These are phyloP conservation scores for Albula glossodonta DNA, from an alignment of 2,113 vertebrate species.

Conservation along the genomic window DNA sequence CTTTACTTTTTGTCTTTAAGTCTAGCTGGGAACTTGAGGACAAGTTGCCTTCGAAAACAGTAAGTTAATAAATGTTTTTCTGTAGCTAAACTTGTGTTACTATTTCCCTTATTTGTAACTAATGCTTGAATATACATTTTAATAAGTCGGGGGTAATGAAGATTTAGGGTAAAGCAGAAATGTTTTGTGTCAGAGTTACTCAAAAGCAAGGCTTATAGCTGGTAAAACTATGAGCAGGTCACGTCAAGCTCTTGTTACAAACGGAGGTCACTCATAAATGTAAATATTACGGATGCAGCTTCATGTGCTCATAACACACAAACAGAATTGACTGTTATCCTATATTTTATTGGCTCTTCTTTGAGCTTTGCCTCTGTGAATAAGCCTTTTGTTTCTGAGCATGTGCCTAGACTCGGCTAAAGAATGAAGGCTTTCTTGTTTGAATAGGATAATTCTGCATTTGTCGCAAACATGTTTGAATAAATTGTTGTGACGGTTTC, in stretches of 20 bases:
- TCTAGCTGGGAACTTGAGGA: constrained; percentile 35
- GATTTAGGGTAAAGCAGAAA: neutral
- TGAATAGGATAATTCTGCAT: constrained; percentile 45
- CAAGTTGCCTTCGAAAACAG: constrained; percentile 41
- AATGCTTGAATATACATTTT: neutral
- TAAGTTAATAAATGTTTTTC: constrained; percentile 47
- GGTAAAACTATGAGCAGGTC: neutral
- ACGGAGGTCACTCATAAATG: neutral
- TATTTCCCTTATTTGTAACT: neutral
- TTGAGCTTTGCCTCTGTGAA: constrained; percentile 20
- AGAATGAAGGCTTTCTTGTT: constrained; percentile 36
- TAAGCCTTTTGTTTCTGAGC: constrained; percentile 47
- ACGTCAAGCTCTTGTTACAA: neutral
- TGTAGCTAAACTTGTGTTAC: neutral
- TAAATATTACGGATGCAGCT: neutral
- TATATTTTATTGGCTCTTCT: neutral
- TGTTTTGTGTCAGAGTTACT: neutral
- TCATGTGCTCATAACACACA: neutral
- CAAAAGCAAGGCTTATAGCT: neutral
- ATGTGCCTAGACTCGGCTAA: constrained; percentile 37
- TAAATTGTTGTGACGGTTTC: constrained; percentile 5
- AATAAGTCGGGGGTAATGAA: neutral
- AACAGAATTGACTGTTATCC: neutral
- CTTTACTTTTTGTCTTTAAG: constrained; percentile 33
- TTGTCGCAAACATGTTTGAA: constrained; percentile 19